Evolutionary conservation across 2,797 vertebrate genomes (phyloP), one percentile per base, ranked within the genome.

Genomic region (Epinephelus coioides): DNA sequence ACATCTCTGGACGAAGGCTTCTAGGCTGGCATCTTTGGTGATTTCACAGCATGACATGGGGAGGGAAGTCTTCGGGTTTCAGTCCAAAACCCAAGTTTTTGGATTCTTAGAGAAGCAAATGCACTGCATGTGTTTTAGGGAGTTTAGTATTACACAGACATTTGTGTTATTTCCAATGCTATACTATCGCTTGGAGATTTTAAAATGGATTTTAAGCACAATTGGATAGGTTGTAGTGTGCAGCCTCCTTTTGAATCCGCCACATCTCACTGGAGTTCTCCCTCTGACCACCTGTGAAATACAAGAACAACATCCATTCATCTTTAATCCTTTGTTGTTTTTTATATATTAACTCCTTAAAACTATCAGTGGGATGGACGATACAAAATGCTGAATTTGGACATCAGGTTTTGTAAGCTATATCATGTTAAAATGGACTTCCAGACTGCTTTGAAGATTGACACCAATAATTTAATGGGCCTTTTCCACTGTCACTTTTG

Each of bases 1-100:
- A 44, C 51, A 78, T 70, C 40, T 73, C 44, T 62, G n/a, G 44
- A 44, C 47, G 63, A 34, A 77, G 34, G 68, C 76, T 47, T 73
- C 50, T 5, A n/a, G 27, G 59, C 38, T 38, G 38, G 46, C 23
- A 76, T 57, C 19, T 7, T 61, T 53, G 55, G 23, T 50, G 51
- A 59, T 75, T 72, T 77, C 19, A 59, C 15, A 57, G 40, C 13
- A 47, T 18, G 13, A 71, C 40, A 21, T 8, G 1, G n/a, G 55
- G 51, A 74, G 27, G 34, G 15, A 25, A 44, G 17, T 13, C 23
- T 51, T 66, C 17, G 5, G 21, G 54, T 38, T 71, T 18, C 50
- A 19, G 4, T 57, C n/a, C 47, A 56, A 49, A 38, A 11, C n/a
- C 14, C 3, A 21, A 55, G 0, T 43, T 60, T 68, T 59, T 69